Evolutionary conservation across 2,888 invertebrate species (phyloP).

Genomic region (Agelastica alni): DNA sequence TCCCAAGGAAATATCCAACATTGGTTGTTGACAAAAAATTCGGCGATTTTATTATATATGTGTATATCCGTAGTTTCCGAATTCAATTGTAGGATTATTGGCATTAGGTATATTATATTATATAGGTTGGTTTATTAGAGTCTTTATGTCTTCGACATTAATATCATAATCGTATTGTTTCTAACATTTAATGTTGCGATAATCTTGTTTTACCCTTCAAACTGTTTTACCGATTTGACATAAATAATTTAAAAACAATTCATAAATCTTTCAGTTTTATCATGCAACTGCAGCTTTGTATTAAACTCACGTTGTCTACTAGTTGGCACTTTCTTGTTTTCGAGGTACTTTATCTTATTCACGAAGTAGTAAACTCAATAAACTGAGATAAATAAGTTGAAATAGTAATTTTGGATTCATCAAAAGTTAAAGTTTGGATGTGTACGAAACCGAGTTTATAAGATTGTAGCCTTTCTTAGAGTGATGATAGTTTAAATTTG

Average conservation of each 20-base stretch:
- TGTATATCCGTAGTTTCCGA: no score
- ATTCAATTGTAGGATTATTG: no score
- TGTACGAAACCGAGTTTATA: slow-evolving; percentile 6
- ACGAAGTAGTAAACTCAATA: slow-evolving; percentile 11
- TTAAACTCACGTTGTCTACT: slow-evolving; percentile 1
- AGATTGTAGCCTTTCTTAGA: background rate
- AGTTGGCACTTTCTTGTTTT: slow-evolving; percentile 8
- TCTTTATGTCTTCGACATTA: no score
- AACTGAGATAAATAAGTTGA: slow-evolving; percentile 6
- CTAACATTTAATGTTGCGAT: no score
- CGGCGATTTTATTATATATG: no score
- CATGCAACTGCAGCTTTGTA: background rate
- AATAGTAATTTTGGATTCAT: slow-evolving; percentile 2
- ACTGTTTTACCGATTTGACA: no score
- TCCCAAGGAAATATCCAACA: no score
- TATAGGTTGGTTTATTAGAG: no score
- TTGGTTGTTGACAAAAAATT: no score
- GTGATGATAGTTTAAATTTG: background rate
- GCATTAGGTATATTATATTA: no score
- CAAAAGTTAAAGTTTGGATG: slow-evolving; percentile 9
- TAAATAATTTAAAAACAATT: background rate
- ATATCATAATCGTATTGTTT: no score
- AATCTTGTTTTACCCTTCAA: no score
- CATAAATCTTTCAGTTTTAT: slow-evolving; percentile 1
- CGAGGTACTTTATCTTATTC: slow-evolving; percentile 13